These are phyloP conservation scores for Anas platyrhynchos DNA, from an alignment of 2,113 vertebrate species.

Conservation along the genomic window DNA sequence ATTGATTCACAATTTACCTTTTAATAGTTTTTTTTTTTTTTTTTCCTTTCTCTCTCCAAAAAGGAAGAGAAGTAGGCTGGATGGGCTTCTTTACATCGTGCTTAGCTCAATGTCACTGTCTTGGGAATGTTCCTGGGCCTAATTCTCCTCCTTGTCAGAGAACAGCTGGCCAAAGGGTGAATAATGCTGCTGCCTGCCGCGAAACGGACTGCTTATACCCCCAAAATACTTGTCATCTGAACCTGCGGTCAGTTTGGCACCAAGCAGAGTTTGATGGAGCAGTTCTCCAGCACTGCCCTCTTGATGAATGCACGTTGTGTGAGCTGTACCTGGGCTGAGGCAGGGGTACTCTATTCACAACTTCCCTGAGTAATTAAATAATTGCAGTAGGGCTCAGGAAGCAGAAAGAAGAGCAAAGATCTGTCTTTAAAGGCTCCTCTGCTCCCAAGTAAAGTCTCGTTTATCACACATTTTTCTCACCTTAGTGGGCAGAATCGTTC, in stretches of 20 bases:
- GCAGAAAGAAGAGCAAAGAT: not conserved
- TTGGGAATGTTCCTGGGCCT: not conserved
- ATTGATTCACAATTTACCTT: not conserved
- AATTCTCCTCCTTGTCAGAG: not conserved
- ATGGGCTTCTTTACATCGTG: not conserved
- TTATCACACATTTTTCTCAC: rapidly evolving
- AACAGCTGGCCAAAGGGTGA: not conserved
- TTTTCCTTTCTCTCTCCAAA: not conserved
- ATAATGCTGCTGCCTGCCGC: not conserved
- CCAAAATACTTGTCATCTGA: not conserved
- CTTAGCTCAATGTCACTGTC: not conserved
- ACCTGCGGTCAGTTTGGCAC: not conserved
- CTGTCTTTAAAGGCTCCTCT: not conserved
- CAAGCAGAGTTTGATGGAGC: not conserved
- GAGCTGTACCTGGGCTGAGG: not conserved
- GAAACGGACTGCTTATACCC: not conserved
- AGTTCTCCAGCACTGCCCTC: not conserved
- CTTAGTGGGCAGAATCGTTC: not conserved
- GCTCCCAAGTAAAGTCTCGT: rapidly evolving
- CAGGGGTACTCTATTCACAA: not conserved
- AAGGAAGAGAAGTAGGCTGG: not conserved
- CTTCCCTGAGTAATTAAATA: not conserved
- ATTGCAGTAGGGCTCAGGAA: not conserved
- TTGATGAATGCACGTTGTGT: not conserved
- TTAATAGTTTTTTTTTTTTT: not conserved